These are phyloP conservation scores for Suncus etruscus DNA, from an alignment of 2,113 vertebrate species.

Conservation along the genomic window DNA sequence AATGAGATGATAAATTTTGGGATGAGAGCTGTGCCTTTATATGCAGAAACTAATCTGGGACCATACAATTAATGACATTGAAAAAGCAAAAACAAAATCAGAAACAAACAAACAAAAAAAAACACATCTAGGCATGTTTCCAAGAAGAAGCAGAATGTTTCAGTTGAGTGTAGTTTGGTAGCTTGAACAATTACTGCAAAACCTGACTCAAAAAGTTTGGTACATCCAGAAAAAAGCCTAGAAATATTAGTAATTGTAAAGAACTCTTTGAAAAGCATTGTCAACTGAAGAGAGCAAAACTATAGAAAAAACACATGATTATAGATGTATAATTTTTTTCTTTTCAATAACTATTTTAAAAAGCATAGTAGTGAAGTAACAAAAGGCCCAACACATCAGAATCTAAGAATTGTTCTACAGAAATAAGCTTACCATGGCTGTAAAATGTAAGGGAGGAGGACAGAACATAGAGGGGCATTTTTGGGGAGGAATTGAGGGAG, in stretches of 20 bases:
- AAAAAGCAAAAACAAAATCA: neutral
- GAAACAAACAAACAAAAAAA: neutral
- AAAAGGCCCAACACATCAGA: too few relatives aligned
- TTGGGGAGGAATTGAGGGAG: too few relatives aligned
- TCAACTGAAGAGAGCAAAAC: neutral
- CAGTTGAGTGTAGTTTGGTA: neutral
- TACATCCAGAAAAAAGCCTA: neutral
- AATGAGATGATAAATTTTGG: slow-evolving; percentile 40
- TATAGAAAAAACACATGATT: neutral
- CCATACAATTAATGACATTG: neutral
- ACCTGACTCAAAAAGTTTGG: neutral
- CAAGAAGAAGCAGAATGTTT: neutral
- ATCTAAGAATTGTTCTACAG: too few relatives aligned
- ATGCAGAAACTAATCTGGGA: neutral
- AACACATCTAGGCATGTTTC: neutral
- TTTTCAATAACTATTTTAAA: too few relatives aligned
- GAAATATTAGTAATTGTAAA: neutral
- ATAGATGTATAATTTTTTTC: too few relatives aligned
- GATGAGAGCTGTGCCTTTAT: neutral
- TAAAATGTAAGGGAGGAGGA: too few relatives aligned
- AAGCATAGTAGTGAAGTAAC: too few relatives aligned
- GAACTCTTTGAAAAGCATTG: neutral
- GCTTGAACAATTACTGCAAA: neutral
- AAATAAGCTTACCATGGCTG: too few relatives aligned
- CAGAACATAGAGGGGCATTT: too few relatives aligned